Evolutionary conservation across 2,888 invertebrate genomes (phyloP).

Genomic region (Pheosia tremula): DNA sequence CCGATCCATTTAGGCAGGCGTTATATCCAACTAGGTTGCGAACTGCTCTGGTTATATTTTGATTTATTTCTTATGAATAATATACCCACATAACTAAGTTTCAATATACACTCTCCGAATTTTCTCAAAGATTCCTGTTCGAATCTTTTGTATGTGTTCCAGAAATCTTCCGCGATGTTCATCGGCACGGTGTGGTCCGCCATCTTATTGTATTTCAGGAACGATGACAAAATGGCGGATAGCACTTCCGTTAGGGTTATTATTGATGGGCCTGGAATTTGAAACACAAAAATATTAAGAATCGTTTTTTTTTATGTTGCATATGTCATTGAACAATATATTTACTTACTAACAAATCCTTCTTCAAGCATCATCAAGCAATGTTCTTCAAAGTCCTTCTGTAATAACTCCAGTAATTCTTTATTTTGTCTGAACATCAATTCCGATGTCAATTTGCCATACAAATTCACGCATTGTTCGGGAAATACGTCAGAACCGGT

Average conservation of each 20-base stretch:
- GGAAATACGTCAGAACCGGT: constrained; percentile 68
- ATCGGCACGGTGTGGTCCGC: constrained; percentile 75
- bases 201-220: constrained; percentile 72
- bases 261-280: constrained; percentile 69
- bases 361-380: constrained; percentile 68
- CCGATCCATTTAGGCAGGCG: too few relatives aligned
- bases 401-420: constrained; percentile 64
- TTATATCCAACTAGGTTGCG: neutral
- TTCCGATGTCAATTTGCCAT: constrained; percentile 72
- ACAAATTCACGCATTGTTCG: constrained; percentile 60
- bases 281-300: neutral
- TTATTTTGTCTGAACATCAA: constrained; percentile 77
- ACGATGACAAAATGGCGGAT: constrained; percentile 68
- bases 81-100: constrained; percentile 66
- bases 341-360: constrained; percentile 67
- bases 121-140: constrained; percentile 61
- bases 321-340: neutral
- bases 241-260: constrained; percentile 66
- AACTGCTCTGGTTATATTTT: too few relatives aligned
- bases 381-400: constrained; percentile 69
- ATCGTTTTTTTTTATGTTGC: neutral
- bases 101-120: constrained; percentile 63
- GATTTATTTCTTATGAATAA: too few relatives aligned
- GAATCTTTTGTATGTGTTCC: constrained; percentile 60
- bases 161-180: constrained; percentile 71